Evolutionary conservation across 2,888 invertebrate species (phyloP).

Genomic region (Lochmaea crataegi): DNA sequence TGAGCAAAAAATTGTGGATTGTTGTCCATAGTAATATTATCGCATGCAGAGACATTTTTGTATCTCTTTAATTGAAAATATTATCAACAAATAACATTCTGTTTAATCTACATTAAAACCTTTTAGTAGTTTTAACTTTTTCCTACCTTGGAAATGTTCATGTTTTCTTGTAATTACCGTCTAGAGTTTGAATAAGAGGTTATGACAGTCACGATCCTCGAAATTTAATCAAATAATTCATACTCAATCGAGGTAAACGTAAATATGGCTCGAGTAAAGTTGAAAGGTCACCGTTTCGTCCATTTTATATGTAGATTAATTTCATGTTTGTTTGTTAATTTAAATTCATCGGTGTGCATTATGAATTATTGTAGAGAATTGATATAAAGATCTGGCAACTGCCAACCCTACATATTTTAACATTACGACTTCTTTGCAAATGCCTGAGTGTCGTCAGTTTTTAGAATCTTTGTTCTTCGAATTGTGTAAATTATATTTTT

Average conservation of each 20-base stretch:
- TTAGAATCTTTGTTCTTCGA: no score
- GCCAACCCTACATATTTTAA: no score
- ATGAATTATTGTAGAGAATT: no score
- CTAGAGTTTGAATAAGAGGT: conserved; percentile 6
- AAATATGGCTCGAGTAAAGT: conserved; percentile 17
- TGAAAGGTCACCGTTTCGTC: conserved; percentile 22
- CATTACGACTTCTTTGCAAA: no score
- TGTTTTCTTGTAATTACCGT: conserved; percentile 22
- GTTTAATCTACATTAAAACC: neutral
- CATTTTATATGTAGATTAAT: conserved; percentile 7
- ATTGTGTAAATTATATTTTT: no score
- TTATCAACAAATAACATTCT: neutral
- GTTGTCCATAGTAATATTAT: no score
- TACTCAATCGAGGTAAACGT: conserved; percentile 11
- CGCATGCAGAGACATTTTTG: no score
- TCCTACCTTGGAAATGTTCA: conserved; percentile 8
- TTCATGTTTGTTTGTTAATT: neutral
- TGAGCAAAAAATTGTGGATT: no score
- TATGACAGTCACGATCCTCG: conserved; percentile 6
- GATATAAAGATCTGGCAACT: no score
- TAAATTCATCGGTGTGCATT: no score
- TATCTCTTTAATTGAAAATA: no score
- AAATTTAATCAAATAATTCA: conserved; percentile 24
- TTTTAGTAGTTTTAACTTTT: neutral
- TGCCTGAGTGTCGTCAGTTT: no score